Conservation (phyloP, 2,888 invertebrate genomes). For the Yponomeuta plumbellus region DNA sequence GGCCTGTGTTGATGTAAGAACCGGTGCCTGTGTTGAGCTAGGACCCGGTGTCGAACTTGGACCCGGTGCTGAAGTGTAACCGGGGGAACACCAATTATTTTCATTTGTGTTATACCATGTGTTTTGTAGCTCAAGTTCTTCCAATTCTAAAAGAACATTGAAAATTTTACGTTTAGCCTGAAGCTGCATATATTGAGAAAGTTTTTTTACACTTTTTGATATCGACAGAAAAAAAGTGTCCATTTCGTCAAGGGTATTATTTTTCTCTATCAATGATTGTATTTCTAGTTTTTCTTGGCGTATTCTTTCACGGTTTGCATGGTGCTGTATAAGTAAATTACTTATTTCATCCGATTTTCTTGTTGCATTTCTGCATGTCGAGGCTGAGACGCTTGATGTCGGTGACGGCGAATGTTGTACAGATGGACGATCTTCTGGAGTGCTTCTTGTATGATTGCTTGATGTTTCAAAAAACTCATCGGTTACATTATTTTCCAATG, state of each 20-base stretch:
- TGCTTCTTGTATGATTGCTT: constrained; percentile 23
- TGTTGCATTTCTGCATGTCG: constrained; percentile 23
- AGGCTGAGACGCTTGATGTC: not conserved
- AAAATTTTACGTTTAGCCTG: constrained; percentile 21
- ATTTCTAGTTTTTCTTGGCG: constrained; percentile 24
- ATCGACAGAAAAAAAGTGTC: constrained; percentile 23
- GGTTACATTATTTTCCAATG: constrained; percentile 21
- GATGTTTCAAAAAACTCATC: constrained; percentile 16
- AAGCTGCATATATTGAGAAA: constrained; percentile 21
- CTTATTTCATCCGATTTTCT: constrained; percentile 20
- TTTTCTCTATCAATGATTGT: constrained; percentile 23
- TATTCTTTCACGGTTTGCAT: constrained; percentile 25
- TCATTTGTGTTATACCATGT: constrained; percentile 24
- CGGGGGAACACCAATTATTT: constrained; percentile 24
- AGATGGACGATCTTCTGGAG: constrained; percentile 22
- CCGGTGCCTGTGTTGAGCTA: constrained; percentile 21
- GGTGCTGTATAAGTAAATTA: constrained; percentile 20
- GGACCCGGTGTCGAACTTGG: constrained; percentile 23
- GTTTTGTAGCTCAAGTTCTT: constrained; percentile 24
- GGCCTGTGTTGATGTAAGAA: constrained; percentile 21
- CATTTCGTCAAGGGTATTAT: constrained; percentile 24
- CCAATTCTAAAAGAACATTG: constrained; percentile 20
- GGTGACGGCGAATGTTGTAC: constrained; percentile 13
- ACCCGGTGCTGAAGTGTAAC: constrained; percentile 23
- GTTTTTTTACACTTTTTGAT: constrained; percentile 24